phyloP scores from a whole-genome alignment of 2,113 vertebrate species.

The Oncorhynchus clarkii region DNA sequence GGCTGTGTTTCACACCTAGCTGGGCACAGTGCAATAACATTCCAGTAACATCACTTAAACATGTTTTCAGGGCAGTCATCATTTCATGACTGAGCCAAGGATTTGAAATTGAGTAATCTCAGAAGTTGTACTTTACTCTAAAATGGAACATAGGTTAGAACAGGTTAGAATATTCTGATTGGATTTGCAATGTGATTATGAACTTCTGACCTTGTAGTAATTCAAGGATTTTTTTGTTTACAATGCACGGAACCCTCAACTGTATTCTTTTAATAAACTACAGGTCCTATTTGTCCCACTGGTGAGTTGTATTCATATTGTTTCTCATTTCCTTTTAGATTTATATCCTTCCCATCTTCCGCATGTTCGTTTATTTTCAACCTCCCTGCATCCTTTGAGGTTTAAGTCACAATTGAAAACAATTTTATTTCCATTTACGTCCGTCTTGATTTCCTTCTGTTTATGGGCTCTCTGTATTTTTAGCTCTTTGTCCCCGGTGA shows the following conservation, averaged over 20 bases:
- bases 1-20: background rate
- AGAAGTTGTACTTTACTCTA: background rate
- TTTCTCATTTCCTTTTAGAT: constrained; percentile 55
- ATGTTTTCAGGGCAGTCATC: no score
- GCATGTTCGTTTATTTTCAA: constrained; percentile 49
- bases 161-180: background rate
- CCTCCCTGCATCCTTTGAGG: constrained; percentile 40
- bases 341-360: constrained; percentile 55
- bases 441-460: constrained; percentile 28
- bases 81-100: no score
- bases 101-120: background rate
- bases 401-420: constrained; percentile 46
- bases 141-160: background rate
- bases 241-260: constrained; percentile 26
- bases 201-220: constrained; percentile 28
- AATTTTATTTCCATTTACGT: constrained; percentile 44
- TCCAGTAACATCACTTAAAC: no score
- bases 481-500: constrained; percentile 2
- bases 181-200: constrained; percentile 1
- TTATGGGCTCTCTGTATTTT: constrained; percentile 26
- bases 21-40: no score
- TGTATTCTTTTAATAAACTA: constrained; percentile 60
- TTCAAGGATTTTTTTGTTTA: constrained; percentile 53
- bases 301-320: constrained; percentile 48
- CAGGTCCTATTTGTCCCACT: constrained; percentile 37